Conservation (phyloP, 2,888 invertebrate species). For the Leucophora obtusa region DNA sequence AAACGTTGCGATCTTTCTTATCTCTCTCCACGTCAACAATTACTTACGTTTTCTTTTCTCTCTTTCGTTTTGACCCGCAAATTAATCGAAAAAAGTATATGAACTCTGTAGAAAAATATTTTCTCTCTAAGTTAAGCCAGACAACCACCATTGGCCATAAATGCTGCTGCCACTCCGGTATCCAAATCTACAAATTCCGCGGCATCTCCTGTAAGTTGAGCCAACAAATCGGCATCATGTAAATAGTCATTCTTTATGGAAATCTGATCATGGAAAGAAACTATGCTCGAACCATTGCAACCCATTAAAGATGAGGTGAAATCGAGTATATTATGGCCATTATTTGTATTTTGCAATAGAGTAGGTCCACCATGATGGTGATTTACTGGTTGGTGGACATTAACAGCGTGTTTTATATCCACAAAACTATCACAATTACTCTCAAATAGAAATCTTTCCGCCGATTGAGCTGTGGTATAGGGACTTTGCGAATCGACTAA, state of each 20-base stretch:
- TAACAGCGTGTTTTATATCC: conserved; percentile 76
- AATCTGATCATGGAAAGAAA: conserved; percentile 75
- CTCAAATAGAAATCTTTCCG: conserved; percentile 78
- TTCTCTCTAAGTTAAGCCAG: conserved; percentile 73
- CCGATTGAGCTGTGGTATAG: conserved; percentile 78
- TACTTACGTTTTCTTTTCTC: conserved; percentile 66
- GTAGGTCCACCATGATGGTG: conserved; percentile 70
- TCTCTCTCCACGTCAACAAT: conserved; percentile 50
- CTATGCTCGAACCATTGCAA: conserved; percentile 66
- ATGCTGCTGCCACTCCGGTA: conserved; percentile 76
- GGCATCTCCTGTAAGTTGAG: conserved; percentile 74
- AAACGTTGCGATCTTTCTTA: conserved; percentile 34
- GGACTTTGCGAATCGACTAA: conserved; percentile 78
- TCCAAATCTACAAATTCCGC: conserved; percentile 78
- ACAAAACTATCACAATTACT: conserved; percentile 74
- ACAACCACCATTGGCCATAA: conserved; percentile 77
- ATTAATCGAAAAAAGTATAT: conserved; percentile 60
- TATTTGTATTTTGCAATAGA: conserved; percentile 66
- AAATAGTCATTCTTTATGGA: conserved; percentile 75
- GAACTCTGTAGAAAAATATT: conserved; percentile 64
- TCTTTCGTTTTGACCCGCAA: conserved; percentile 63
- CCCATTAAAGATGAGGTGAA: conserved; percentile 67
- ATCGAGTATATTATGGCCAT: conserved; percentile 66
- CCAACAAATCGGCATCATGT: conserved; percentile 74
- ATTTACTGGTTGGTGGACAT: conserved; percentile 71